Evolutionary conservation across 92 coral and sea anemone species (phyloP), one percentile per base, ranked within the genome.

Genomic region (Pocillopora grandis): DNA sequence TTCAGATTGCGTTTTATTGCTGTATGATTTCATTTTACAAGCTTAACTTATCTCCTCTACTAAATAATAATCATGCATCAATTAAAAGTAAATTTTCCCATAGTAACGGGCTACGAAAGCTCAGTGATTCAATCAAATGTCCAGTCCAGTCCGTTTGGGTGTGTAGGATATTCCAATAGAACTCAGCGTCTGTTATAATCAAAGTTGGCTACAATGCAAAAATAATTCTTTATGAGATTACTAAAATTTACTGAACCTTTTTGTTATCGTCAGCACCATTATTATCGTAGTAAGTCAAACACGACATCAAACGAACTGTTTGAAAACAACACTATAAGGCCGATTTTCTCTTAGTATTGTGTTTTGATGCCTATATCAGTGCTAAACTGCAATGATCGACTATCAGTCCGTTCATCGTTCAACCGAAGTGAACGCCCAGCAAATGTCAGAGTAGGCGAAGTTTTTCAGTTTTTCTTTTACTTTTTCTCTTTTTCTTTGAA

Each of bases 121-220:
- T 67, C 68, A 70, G 12, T 31, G 19, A 36, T 14, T 68, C 15
- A 16, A 18, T 78, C 63, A 70, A 11, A 10, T 18, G 23, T 66
- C 21, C 66, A 31, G 58, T 80, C 77, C 77, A 10, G 70, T 59
- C 20, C 55, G n/a, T 78, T 78, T 62, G 10, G 35, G 35, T 16
- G 48, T 80, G 23, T 42, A 3, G 49, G 49, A 56, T 59, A 31
- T 2, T 70, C 27, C 77, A 17, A 19, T n/a, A 35, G 70, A 61
- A n/a, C 69, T 89, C 83, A 89, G 33, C 88, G 72, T 75, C 89
- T 79, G 81, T 84, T 56, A 60, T 58, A 75, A 73, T 84, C 83
- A 76, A 55, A 89, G 80, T 85, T 88, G 49, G 49, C 49, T 89
- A 74, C 19, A 74, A 89, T 65, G 21, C 16, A 58, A 23, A 79